Conservation (phyloP, 2,888 invertebrate species). For the Choristoneura rosaceana region DNA sequence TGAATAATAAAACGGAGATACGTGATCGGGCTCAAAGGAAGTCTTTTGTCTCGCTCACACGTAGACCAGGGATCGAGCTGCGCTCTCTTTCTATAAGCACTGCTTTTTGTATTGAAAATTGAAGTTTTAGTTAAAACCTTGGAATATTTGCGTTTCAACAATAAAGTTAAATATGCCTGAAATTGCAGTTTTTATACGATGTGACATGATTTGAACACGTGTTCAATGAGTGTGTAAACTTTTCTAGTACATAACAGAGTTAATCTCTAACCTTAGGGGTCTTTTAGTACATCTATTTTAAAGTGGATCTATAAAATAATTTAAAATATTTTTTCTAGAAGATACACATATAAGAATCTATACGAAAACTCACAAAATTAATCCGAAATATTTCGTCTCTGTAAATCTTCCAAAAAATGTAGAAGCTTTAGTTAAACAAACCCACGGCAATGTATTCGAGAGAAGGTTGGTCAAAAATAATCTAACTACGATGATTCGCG, state of each 20-base stretch:
- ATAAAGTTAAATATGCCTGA: too few relatives aligned
- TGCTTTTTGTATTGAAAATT: constrained; percentile 1
- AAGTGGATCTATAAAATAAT: too few relatives aligned
- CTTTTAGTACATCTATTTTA: too few relatives aligned
- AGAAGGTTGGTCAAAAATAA: background rate
- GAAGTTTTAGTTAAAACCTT: background rate
- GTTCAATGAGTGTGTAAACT: too few relatives aligned
- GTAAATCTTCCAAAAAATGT: background rate
- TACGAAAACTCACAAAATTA: background rate
- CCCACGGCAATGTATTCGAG: background rate
- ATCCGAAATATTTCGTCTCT: background rate
- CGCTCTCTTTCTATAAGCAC: background rate
- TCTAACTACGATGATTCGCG: background rate
- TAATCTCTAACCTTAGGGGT: too few relatives aligned
- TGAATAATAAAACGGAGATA: constrained; percentile 35
- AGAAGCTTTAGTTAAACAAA: background rate
- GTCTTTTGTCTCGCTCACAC: constrained; percentile 24
- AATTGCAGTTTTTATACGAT: too few relatives aligned
- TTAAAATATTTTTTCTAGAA: too few relatives aligned
- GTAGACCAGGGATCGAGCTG: background rate
- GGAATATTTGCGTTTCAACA: background rate
- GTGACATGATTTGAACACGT: too few relatives aligned
- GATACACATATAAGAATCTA: too few relatives aligned
- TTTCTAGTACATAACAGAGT: too few relatives aligned
- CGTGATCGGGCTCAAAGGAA: constrained; percentile 35